Evolutionary conservation across 1,140 invertebrate genomes (phyloP).

Genomic region (Stenopsyche tienmushanensis): DNA sequence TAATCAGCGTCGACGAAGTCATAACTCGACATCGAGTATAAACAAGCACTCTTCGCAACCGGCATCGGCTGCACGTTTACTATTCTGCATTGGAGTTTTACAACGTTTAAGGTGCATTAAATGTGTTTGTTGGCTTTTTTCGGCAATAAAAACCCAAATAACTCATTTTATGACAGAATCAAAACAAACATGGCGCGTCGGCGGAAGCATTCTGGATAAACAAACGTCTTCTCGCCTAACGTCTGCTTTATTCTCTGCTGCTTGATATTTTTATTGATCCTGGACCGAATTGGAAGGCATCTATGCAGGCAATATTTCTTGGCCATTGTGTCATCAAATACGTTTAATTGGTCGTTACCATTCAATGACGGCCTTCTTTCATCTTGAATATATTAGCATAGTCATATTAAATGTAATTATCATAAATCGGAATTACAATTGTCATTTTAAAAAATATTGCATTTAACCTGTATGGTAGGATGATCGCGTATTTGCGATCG

Average conservation of each 20-base stretch:
- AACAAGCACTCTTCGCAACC: constrained; percentile 20
- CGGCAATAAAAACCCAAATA: constrained; percentile 34
- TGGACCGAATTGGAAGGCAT: no score
- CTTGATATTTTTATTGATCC: neutral
- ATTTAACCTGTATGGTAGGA: no score
- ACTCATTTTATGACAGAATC: constrained; percentile 38
- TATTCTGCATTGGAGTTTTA: neutral
- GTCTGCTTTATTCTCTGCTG: neutral
- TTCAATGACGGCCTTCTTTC: no score
- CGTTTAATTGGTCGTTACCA: no score
- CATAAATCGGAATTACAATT: no score
- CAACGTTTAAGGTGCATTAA: constrained; percentile 24
- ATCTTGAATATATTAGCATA: no score
- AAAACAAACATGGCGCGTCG: constrained; percentile 34
- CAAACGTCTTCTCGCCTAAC: neutral
- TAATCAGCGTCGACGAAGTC: neutral
- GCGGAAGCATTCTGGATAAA: constrained; percentile 28
- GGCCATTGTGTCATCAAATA: no score
- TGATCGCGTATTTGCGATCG: no score
- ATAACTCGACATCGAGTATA: no score
- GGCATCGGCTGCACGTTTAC: neutral
- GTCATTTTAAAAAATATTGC: no score
- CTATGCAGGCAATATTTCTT: no score
- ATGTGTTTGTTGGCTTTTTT: constrained; percentile 32
- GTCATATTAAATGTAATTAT: no score